Conservation (phyloP, 2,797 vertebrate species). For the Bufotes viridis region DNA sequence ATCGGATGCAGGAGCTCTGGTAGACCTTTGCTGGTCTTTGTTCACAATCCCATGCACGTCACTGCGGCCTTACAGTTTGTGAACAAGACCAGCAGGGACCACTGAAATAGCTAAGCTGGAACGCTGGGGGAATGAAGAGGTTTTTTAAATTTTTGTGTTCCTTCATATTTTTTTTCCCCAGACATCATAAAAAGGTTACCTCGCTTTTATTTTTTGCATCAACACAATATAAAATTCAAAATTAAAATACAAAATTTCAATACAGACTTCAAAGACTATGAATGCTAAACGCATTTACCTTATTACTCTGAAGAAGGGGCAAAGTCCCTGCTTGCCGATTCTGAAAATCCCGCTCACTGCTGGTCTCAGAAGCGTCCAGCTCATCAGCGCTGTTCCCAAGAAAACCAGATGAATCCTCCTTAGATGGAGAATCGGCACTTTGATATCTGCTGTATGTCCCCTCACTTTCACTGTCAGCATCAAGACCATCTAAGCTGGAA, state of each 20-base stretch:
- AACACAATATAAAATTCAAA: not conserved
- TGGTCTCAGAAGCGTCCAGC: slow-evolving; percentile 67
- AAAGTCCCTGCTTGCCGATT: slow-evolving; percentile 79
- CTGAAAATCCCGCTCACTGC: slow-evolving; percentile 68
- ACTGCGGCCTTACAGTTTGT: too few relatives aligned
- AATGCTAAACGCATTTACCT: slow-evolving; percentile 73
- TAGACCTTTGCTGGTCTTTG: too few relatives aligned
- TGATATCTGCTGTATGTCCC: slow-evolving; percentile 66
- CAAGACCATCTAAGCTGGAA: slow-evolving; percentile 89
- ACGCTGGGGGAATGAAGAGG: too few relatives aligned
- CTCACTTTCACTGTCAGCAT: slow-evolving; percentile 82
- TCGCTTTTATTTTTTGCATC: too few relatives aligned
- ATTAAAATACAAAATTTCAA: too few relatives aligned
- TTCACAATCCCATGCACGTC: too few relatives aligned
- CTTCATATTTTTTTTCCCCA: too few relatives aligned
- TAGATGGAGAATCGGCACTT: slow-evolving; percentile 65
- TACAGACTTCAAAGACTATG: not conserved
- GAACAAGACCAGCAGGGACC: not conserved
- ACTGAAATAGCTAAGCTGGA: too few relatives aligned
- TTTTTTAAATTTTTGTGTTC: too few relatives aligned
- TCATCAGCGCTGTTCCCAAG: slow-evolving; percentile 72
- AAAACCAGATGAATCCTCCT: slow-evolving; percentile 65
- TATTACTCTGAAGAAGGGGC: slow-evolving; percentile 75
- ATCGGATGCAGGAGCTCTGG: too few relatives aligned
- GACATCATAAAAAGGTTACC: too few relatives aligned